Evolutionary conservation across 2,113 vertebrate species (phyloP).

Genomic region (Chrysochloris asiatica): DNA sequence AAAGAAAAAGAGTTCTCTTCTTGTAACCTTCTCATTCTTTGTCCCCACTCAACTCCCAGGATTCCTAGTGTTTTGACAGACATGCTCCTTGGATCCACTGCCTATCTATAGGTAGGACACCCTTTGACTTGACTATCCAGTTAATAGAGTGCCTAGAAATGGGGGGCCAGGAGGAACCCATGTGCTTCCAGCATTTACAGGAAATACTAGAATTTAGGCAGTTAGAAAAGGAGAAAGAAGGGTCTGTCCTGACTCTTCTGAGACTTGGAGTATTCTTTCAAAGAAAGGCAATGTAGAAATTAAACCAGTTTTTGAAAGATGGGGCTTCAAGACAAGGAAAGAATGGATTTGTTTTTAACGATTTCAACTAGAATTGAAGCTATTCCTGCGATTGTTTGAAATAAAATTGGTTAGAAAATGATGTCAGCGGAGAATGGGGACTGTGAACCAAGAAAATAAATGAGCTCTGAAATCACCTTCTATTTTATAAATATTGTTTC

Average conservation of each 20-base stretch:
- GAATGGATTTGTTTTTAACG: slow-evolving; percentile 59
- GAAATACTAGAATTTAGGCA: not conserved
- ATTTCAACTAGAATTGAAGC: slow-evolving; percentile 60
- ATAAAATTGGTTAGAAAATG: slow-evolving; percentile 84
- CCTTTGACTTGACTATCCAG: not conserved
- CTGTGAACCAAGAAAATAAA: slow-evolving; percentile 80
- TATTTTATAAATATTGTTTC: slow-evolving; percentile 85
- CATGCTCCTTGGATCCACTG: not conserved
- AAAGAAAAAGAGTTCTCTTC: not conserved
- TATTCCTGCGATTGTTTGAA: slow-evolving; percentile 74
- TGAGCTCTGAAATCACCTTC: slow-evolving; percentile 85
- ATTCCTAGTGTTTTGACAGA: not conserved
- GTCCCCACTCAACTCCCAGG: slow-evolving; percentile 30
- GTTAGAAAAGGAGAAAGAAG: not conserved
- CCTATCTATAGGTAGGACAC: not conserved
- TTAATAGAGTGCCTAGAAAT: not conserved
- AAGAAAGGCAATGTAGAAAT: slow-evolving; percentile 70
- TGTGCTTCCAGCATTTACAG: not conserved
- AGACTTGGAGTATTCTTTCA: slow-evolving; percentile 48
- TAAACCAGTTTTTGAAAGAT: slow-evolving; percentile 77
- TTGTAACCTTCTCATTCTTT: no score
- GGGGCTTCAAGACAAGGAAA: slow-evolving; percentile 74
- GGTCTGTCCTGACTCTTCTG: not conserved
- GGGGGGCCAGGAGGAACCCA: not conserved
- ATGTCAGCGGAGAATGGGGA: slow-evolving; percentile 77